phyloP scores from a whole-genome alignment of 2,113 vertebrate species.

The Chamaetylas fuelleborni region DNA sequence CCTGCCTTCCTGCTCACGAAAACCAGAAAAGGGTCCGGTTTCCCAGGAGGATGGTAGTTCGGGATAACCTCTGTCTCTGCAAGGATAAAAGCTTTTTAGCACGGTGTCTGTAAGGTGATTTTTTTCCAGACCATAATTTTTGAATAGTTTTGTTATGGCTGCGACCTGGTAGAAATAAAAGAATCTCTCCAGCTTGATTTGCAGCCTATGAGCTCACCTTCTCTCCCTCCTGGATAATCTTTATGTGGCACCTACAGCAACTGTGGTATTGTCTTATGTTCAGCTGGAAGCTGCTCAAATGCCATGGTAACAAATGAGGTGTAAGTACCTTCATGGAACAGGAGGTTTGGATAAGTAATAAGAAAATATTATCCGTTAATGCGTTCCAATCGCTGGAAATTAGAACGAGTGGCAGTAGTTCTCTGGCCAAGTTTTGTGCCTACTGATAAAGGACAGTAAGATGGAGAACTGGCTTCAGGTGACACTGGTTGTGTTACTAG shows the following conservation, averaged over 20 bases:
- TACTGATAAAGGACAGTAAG: neutral
- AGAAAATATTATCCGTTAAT: slow-evolving; percentile 33
- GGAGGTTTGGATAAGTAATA: neutral
- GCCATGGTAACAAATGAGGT: slow-evolving; percentile 56
- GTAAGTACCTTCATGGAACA: slow-evolving; percentile 17
- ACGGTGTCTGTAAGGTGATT: neutral
- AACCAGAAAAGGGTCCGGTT: rapidly evolving
- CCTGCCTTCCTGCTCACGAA: neutral
- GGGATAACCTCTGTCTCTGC: neutral
- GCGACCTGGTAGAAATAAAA: neutral
- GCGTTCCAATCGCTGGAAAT: neutral
- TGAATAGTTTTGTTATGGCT: neutral
- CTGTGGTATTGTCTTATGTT: neutral
- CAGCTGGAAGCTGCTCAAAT: slow-evolving; percentile 45
- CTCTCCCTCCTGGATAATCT: neutral
- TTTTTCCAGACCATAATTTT: neutral
- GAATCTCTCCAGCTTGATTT: neutral
- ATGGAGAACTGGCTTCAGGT: neutral
- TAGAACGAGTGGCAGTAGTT: neutral
- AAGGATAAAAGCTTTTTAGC: neutral
- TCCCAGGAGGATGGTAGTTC: rapidly evolving
- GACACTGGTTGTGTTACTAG: neutral
- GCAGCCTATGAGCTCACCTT: neutral
- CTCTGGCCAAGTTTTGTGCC: neutral
- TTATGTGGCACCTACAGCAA: neutral